Conservation (phyloP, 2,888 invertebrate species). For the Eustalomyia histrio region DNA sequence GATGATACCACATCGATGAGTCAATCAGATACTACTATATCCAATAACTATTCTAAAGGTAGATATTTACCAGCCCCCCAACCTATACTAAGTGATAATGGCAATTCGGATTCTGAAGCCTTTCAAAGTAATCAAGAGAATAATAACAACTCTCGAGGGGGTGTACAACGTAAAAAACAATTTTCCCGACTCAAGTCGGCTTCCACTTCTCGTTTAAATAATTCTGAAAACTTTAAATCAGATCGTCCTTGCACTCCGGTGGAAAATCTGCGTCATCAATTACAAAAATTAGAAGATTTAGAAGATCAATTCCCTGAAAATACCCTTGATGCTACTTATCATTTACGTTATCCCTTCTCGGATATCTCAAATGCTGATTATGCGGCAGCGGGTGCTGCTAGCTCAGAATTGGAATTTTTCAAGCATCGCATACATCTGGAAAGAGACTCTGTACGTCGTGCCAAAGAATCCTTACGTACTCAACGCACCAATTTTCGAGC, state of each 20-base stretch:
- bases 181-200: conserved; percentile 86
- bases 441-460: conserved; percentile 89
- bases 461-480: conserved; percentile 86
- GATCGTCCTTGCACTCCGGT: conserved; percentile 86
- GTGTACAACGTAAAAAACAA: conserved; percentile 82
- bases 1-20: conserved; percentile 77
- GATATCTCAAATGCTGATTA: conserved; percentile 81
- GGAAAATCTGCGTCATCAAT: conserved; percentile 88
- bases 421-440: conserved; percentile 90
- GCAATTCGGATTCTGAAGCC: conserved; percentile 77
- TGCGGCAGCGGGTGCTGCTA: conserved; percentile 76
- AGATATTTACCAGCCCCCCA: conserved; percentile 73
- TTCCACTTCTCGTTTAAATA: conserved; percentile 85
- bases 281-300: conserved; percentile 89
- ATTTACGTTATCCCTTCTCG: conserved; percentile 89
- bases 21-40: conserved; percentile 79
- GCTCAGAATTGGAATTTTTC: conserved; percentile 90
- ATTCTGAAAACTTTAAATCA: conserved; percentile 74
- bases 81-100: conserved; percentile 76
- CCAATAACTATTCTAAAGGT: conserved; percentile 77
- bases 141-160: conserved; percentile 76
- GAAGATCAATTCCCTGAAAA: conserved; percentile 90
- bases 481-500: conserved; percentile 85
- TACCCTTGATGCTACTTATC: conserved; percentile 86
- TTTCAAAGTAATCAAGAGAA: conserved; percentile 80